Evolutionary conservation across 2,888 invertebrate species (phyloP).

Genomic region (Lasioglossum calceatum): DNA sequence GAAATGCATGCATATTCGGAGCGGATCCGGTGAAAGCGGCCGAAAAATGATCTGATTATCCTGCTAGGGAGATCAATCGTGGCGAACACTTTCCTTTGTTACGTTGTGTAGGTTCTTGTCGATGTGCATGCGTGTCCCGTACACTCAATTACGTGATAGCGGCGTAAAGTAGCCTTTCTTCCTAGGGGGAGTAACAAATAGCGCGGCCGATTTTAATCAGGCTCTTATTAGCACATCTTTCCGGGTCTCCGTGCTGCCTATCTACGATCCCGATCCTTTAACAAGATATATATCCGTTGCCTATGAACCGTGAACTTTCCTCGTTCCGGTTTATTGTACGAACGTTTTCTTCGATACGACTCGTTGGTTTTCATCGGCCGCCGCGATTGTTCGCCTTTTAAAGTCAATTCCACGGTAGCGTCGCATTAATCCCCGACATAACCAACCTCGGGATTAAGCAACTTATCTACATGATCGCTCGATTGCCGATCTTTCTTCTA

Average conservation of each 20-base stretch:
- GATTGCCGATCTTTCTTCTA: neutral
- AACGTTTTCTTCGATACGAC: slow-evolving; percentile 36
- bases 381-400: slow-evolving; percentile 11
- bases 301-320: slow-evolving; percentile 55
- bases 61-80: slow-evolving; percentile 59
- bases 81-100: slow-evolving; percentile 63
- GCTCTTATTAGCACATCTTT: slow-evolving; percentile 71
- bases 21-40: slow-evolving; percentile 66
- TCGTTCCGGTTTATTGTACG: slow-evolving; percentile 64
- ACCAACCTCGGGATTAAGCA: neutral
- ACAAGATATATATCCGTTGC: slow-evolving; percentile 46
- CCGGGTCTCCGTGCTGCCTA: slow-evolving; percentile 32
- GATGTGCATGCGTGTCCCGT: slow-evolving; percentile 17
- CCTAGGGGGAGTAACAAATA: slow-evolving; percentile 45
- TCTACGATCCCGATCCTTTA: slow-evolving; percentile 37
- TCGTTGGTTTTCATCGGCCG: slow-evolving; percentile 12
- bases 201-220: slow-evolving; percentile 66
- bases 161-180: slow-evolving; percentile 60
- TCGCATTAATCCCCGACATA: neutral
- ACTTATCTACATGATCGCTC: neutral
- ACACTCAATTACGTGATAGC: slow-evolving; percentile 47
- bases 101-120: slow-evolving; percentile 24
- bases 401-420: neutral
- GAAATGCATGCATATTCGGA: neutral
- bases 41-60: slow-evolving; percentile 72